Evolutionary conservation across 2,113 vertebrate genomes (phyloP).

Genomic region (Lamprotornis superbus): DNA sequence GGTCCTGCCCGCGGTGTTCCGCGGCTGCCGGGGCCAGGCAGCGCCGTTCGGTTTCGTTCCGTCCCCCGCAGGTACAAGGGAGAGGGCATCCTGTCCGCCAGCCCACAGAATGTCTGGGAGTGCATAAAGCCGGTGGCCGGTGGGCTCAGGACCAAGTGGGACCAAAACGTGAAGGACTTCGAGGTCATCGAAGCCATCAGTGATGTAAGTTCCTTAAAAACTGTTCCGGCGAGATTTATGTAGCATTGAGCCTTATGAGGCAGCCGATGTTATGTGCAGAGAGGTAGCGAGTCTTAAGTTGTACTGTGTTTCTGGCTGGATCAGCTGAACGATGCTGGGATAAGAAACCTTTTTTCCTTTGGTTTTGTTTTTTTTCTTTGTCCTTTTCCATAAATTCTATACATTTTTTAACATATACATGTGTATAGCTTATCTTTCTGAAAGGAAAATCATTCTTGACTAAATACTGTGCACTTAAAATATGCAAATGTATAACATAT

Average conservation of each 20-base stretch:
- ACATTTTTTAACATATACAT: accelerated
- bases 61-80: conserved; percentile 82
- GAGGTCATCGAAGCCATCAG: conserved; percentile 82
- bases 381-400: background rate
- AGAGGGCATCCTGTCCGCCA: conserved; percentile 78
- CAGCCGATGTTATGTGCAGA: accelerated
- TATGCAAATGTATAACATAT: accelerated
- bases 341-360: no score
- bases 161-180: conserved; percentile 87
- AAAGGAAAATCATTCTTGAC: background rate
- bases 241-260: accelerated
- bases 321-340: background rate
- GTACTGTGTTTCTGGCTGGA: background rate
- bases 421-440: background rate
- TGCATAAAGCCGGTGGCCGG: conserved; percentile 84
- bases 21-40: background rate
- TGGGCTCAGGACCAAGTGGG: conserved; percentile 87
- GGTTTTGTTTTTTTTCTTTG: background rate
- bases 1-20: background rate
- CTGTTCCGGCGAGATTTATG: accelerated
- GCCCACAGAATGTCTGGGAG: conserved; percentile 82
- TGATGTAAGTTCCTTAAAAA: conserved; percentile 72
- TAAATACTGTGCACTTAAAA: background rate
- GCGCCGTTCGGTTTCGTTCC: background rate
- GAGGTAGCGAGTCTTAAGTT: accelerated